A percentile compares a stretch with the other conserved stretches of the same genome.
phyloP scores from a whole-genome alignment of 1,140 invertebrate genomes.

The Rhynchophorus ferrugineus region DNA sequence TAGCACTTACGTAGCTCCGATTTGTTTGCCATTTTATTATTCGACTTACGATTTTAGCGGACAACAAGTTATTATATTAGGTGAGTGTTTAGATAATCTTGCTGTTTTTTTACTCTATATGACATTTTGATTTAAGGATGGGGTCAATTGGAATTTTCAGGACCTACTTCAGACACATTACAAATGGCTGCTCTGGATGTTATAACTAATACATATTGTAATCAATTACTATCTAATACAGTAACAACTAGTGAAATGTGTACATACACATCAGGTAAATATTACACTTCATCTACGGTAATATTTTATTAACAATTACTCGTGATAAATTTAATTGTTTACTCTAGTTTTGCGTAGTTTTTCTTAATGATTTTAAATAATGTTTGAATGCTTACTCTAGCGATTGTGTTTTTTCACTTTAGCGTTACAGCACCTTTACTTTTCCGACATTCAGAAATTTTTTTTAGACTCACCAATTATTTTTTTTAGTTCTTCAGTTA shows the following conservation, averaged over 20 bases:
- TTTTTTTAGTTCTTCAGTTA: too few relatives aligned
- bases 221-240: slow-evolving; percentile 9
- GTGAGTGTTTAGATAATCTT: slow-evolving; percentile 36
- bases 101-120: neutral
- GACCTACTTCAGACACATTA: slow-evolving; percentile 48
- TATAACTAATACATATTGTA: slow-evolving; percentile 45
- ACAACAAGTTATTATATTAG: slow-evolving; percentile 44
- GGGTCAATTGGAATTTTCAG: slow-evolving; percentile 52
- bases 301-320: too few relatives aligned
- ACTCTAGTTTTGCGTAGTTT: neutral
- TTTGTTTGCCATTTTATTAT: slow-evolving; percentile 58
- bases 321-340: slow-evolving; percentile 2
- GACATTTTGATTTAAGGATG: slow-evolving; percentile 46
- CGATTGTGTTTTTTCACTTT: too few relatives aligned
- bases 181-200: slow-evolving; percentile 52
- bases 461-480: too few relatives aligned
- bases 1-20: slow-evolving; percentile 49
- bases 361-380: too few relatives aligned
- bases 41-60: slow-evolving; percentile 41
- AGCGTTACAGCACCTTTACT: too few relatives aligned
- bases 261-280: slow-evolving; percentile 53
- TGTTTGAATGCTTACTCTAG: too few relatives aligned
- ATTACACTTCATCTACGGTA: too few relatives aligned
- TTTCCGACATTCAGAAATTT: too few relatives aligned
- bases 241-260: slow-evolving; percentile 51